phyloP scores from a whole-genome alignment of 2,113 vertebrate genomes.

The Fulmarus glacialis region DNA sequence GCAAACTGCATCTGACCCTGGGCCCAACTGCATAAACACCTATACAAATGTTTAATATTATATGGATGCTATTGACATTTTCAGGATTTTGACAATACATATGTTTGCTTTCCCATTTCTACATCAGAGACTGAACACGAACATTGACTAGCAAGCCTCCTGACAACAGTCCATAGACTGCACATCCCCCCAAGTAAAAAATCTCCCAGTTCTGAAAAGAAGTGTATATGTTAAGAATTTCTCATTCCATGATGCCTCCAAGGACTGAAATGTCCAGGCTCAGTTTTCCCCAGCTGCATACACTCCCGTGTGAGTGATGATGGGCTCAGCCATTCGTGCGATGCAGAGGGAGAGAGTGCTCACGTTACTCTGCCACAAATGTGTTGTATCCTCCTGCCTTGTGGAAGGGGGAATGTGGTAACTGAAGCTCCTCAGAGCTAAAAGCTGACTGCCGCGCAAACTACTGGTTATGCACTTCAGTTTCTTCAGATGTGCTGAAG shows the following conservation, averaged over 20 bases:
- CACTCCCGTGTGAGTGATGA: background rate
- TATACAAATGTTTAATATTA: background rate
- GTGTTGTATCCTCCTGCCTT: slow-evolving; percentile 8
- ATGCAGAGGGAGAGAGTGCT: background rate
- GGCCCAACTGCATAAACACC: background rate
- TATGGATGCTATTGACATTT: background rate
- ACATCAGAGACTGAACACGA: background rate
- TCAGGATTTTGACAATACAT: background rate
- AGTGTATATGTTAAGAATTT: background rate
- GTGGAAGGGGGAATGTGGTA: background rate
- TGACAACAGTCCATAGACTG: background rate
- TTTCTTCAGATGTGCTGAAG: background rate
- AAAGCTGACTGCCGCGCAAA: background rate
- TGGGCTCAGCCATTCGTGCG: background rate
- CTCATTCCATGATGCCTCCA: background rate
- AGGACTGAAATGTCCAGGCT: background rate
- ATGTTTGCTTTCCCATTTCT: background rate
- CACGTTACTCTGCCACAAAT: background rate
- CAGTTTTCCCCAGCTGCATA: background rate
- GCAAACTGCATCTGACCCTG: background rate
- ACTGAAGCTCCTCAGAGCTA: background rate
- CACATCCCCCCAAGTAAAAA: background rate
- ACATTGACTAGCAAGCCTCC: background rate
- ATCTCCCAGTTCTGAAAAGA: background rate
- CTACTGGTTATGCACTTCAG: background rate